A percentile compares a stretch with the other conserved stretches of the same genome.
Conservation (phyloP, 1,140 invertebrate genomes). For the Phocides pigmalion region DNA sequence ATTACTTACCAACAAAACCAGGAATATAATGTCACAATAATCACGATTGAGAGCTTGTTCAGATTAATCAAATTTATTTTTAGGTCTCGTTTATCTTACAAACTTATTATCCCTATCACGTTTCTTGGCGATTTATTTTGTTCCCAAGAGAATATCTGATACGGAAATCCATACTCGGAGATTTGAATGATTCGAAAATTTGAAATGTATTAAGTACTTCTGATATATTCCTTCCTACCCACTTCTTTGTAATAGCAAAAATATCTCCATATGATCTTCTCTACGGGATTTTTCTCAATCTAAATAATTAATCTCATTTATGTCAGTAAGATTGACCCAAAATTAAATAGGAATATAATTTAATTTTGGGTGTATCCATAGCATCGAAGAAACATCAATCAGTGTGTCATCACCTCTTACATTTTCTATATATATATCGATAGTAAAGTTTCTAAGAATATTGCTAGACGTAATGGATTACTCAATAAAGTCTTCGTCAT, state of each 20-base stretch:
- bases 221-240: not conserved
- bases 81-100: constrained; percentile 24
- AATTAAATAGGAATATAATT: too few species aligned
- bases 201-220: constrained; percentile 7
- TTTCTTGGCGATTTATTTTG: constrained; percentile 24
- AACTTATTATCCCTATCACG: constrained; percentile 29
- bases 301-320: too few species aligned
- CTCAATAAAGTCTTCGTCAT: constrained; percentile 16
- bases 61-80: constrained; percentile 29
- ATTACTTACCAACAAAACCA: too few species aligned
- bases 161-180: constrained; percentile 21
- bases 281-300: too few species aligned
- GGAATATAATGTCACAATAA: not conserved
- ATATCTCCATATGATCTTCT: too few species aligned
- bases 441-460: not conserved
- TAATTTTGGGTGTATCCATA: too few species aligned
- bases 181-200: constrained; percentile 13
- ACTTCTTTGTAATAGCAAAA: too few species aligned
- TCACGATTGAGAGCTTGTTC: not conserved
- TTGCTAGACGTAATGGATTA: constrained; percentile 27
- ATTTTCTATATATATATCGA: not conserved
- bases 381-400: too few species aligned
- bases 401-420: too few species aligned
- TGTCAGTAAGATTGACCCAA: too few species aligned
- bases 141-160: constrained; percentile 22